These are phyloP conservation scores for Sturnira hondurensis DNA, from an alignment of 2,113 vertebrate genomes.

Conservation along the genomic window DNA sequence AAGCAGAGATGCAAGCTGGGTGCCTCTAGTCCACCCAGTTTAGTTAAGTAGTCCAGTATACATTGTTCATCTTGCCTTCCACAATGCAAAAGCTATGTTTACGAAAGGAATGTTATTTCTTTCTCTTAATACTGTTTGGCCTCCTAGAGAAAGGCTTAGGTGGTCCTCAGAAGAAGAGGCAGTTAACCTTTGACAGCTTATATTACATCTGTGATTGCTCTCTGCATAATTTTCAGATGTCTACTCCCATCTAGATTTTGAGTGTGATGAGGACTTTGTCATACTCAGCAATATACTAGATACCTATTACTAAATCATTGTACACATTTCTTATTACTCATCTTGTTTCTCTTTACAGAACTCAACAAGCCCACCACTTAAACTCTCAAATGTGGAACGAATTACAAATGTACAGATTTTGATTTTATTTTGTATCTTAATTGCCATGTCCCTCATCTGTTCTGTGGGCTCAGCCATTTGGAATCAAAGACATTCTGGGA, in stretches of 20 bases:
- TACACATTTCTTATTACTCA: constrained; percentile 12
- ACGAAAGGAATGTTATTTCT: background rate
- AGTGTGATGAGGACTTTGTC: background rate
- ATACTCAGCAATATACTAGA: background rate
- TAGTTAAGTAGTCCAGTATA: background rate
- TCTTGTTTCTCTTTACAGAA: constrained; percentile 84
- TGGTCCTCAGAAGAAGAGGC: background rate
- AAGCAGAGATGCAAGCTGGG: background rate
- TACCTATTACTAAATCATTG: background rate
- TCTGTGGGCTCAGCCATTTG: constrained; percentile 96
- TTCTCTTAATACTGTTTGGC: background rate
- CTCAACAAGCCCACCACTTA: constrained; percentile 96
- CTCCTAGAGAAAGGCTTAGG: background rate
- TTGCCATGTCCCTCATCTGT: constrained; percentile 96
- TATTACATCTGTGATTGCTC: background rate
- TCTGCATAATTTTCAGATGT: background rate
- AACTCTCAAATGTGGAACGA: constrained; percentile 97
- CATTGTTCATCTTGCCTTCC: background rate
- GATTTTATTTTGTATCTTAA: constrained; percentile 95
- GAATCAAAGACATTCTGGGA: constrained; percentile 91
- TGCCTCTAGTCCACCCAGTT: background rate
- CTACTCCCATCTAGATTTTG: background rate
- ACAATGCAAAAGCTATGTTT: background rate
- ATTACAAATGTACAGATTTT: constrained; percentile 99
- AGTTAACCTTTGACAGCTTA: background rate